Evolutionary conservation across 2,888 invertebrate species (phyloP).

Genomic region (Suillia variegata): DNA sequence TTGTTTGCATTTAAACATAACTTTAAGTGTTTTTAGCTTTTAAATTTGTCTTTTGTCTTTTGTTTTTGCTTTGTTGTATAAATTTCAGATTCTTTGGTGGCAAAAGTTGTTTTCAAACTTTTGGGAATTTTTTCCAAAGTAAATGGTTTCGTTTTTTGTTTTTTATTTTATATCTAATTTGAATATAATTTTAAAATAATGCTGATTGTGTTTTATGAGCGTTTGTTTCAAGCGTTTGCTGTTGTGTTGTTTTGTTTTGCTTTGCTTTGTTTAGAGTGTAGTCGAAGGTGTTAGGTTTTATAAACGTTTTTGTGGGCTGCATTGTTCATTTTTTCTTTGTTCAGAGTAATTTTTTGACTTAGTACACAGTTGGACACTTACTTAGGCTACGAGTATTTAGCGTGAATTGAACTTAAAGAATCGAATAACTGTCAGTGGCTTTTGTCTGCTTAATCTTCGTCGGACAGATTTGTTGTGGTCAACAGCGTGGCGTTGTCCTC

Average conservation of each 20-base stretch:
- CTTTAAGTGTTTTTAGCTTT: neutral
- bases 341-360: too few relatives aligned
- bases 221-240: constrained; percentile 4
- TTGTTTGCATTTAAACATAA: constrained; percentile 37
- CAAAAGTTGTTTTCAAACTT: too few relatives aligned
- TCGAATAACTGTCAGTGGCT: neutral
- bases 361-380: constrained; percentile 6
- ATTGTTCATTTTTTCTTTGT: neutral
- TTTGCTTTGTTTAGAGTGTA: too few relatives aligned
- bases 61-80: too few relatives aligned
- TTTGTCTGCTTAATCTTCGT: constrained; percentile 49
- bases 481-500: constrained; percentile 58
- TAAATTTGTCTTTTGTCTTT: constrained; percentile 6
- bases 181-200: constrained; percentile 6
- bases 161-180: too few relatives aligned
- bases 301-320: neutral
- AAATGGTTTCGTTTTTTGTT: too few relatives aligned
- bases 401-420: constrained; percentile 2
- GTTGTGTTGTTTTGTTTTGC: neutral
- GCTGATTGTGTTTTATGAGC: constrained; percentile 18
- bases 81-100: too few relatives aligned
- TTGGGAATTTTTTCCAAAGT: too few relatives aligned
- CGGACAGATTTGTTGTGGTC: constrained; percentile 55
- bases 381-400: constrained; percentile 11
- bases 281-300: too few relatives aligned